These are phyloP conservation scores for Drosophila lacteicornis DNA, from an alignment of 1,140 invertebrate genomes.

Conservation along the genomic window DNA sequence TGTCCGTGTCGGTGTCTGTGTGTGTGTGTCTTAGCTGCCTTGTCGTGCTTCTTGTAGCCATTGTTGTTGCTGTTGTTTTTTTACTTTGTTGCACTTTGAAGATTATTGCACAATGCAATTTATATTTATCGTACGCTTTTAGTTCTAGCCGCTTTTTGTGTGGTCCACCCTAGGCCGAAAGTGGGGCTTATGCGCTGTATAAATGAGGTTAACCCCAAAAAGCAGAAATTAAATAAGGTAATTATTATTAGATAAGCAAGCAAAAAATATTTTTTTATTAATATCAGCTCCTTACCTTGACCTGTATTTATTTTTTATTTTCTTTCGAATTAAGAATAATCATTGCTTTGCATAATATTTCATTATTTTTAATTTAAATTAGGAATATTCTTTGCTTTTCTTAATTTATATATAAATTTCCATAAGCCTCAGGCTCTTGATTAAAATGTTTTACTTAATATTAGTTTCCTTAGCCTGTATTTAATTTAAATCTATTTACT, in stretches of 20 bases:
- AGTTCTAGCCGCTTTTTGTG: constrained; percentile 70
- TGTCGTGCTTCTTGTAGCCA: constrained; percentile 38
- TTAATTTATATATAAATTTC: too few species aligned
- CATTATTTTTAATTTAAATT: too few species aligned
- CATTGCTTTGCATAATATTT: too few species aligned
- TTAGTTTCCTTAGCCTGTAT: too few species aligned
- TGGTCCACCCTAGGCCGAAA: background rate
- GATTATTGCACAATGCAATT: constrained; percentile 82
- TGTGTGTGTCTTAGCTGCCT: constrained; percentile 10
- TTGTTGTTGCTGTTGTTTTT: constrained; percentile 45
- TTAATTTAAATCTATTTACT: too few species aligned
- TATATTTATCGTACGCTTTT: constrained; percentile 80
- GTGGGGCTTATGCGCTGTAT: constrained; percentile 3
- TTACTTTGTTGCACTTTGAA: constrained; percentile 80
- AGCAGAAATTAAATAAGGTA: background rate
- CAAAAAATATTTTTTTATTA: background rate
- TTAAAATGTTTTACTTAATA: too few species aligned
- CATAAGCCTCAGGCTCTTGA: too few species aligned
- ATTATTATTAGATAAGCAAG: background rate
- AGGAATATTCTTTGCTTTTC: too few species aligned
- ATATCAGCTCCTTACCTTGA: too few species aligned
- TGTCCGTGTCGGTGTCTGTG: background rate
- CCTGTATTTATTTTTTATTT: too few species aligned
- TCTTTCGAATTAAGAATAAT: too few species aligned
- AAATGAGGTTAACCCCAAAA: constrained; percentile 10